Base-by-base conservation (phyloP, 1,140 invertebrate species). In the Yoshiicerus persimilis region DNA sequence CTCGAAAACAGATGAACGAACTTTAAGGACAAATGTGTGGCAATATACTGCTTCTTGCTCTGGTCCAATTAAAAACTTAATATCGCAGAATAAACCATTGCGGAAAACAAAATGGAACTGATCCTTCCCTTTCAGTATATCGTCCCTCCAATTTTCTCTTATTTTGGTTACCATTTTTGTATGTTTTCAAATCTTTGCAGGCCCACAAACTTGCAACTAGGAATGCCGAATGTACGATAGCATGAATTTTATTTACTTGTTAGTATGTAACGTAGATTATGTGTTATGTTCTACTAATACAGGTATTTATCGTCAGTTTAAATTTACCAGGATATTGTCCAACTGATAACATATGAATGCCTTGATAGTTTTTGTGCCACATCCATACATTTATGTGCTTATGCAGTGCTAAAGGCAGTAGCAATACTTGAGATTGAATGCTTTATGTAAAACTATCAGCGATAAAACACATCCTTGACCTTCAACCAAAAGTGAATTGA, bases 1-100 rank as follows among this genome's bases (percentile, higher is more conserved):
- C 34, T 88, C 87, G 36, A 88, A 88, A 34, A 88, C 87, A 8
- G 83, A 20, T n/a, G 87, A 88, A 32, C 87, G 34, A 25, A 88
- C 66, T 86, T 88, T 88, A 0, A 88, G 66, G 30, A 88, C 87
- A 47, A 88, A 80, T 16, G 87, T 77, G 47, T 88, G 87, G 38
- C 84, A 86, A 39, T 75, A 86, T 2, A 88, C 70, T 25, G 84
- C 36, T 34, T 62, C 66, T 75, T 85, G 36, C 1, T 84, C 77
- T 9, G 34, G 56, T 32, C 84, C 87, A 56, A 88, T 84, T 25
- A 88, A 38, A 77, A 88, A 88, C 27, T 75, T 88, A 13, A 88
- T 77, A 30, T 88, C 87, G n/a, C 77, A 86, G 27, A 88, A 88
- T 11, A 86, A 27, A 8, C 84, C 84, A 47, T 88, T 88, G 27